A percentile compares a stretch with the other conserved stretches of the same genome.
Evolutionary conservation across 2,797 vertebrate genomes (phyloP).

Genomic region (Pseudochirops cupreus): DNA sequence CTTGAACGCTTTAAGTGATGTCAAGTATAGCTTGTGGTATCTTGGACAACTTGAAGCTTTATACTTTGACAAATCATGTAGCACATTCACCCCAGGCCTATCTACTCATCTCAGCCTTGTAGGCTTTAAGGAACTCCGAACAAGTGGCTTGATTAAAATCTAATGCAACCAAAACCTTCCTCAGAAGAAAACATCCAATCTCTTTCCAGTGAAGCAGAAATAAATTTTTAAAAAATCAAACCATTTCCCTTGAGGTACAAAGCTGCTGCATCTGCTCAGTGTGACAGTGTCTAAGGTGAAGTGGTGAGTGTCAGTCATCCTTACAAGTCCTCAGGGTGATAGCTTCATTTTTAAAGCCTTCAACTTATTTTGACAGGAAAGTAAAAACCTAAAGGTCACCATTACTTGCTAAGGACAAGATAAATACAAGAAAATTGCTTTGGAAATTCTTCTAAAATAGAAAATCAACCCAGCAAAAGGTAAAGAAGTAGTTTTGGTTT

Average conservation of each 20-base stretch:
- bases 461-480: conserved; percentile 79
- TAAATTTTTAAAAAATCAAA: conserved; percentile 80
- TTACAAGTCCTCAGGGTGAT: conserved; percentile 87
- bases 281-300: conserved; percentile 79
- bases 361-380: conserved; percentile 89
- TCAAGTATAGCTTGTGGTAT: conserved; percentile 77
- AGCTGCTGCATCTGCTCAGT: conserved; percentile 66
- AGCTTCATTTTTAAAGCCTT: conserved; percentile 89
- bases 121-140: conserved; percentile 80
- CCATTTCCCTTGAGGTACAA: conserved; percentile 83
- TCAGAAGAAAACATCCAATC: conserved; percentile 83
- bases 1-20: conserved; percentile 77
- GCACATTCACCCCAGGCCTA: conserved; percentile 81
- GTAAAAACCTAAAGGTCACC: conserved; percentile 90
- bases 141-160: conserved; percentile 85
- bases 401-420: conserved; percentile 88
- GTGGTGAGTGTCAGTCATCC: conserved; percentile 87
- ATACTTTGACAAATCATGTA: conserved; percentile 79
- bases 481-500: conserved; percentile 63
- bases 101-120: conserved; percentile 78
- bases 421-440: conserved; percentile 85
- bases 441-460: conserved; percentile 83
- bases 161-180: conserved; percentile 84
- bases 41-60: conserved; percentile 78
- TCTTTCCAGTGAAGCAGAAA: conserved; percentile 84